Conservation (phyloP, 2,113 vertebrate genomes). For the Colossoma macropomum region DNA sequence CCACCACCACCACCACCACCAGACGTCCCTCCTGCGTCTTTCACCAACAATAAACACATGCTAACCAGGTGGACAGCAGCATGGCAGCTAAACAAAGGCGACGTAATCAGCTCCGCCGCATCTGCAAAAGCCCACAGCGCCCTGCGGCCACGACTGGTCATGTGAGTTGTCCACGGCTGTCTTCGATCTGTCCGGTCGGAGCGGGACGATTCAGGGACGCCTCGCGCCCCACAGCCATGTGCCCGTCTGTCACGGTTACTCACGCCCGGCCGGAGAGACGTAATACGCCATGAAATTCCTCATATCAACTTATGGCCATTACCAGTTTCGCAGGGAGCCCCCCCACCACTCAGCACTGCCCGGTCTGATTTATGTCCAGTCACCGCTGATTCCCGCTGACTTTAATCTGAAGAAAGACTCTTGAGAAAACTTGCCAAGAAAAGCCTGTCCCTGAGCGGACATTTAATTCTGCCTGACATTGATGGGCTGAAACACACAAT, state of each 20-base stretch:
- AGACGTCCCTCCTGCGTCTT: constrained; percentile 6
- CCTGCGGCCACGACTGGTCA: constrained; percentile 43
- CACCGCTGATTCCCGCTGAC: constrained; percentile 46
- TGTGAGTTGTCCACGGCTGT: constrained; percentile 8
- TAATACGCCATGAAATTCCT: constrained; percentile 44
- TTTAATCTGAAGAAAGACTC: constrained; percentile 61
- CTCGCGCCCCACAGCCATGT: constrained; percentile 37
- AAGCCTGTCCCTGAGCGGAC: constrained; percentile 18
- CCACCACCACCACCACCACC: neutral
- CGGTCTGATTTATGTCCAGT: constrained; percentile 47
- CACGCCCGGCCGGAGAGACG: constrained; percentile 37
- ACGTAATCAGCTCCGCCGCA: constrained; percentile 40
- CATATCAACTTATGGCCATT: constrained; percentile 51
- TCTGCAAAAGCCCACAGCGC: constrained; percentile 36
- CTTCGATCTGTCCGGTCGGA: constrained; percentile 51
- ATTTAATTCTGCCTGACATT: constrained; percentile 55
- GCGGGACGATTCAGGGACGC: constrained; percentile 41
- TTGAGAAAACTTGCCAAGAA: constrained; percentile 50
- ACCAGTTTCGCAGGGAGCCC: constrained; percentile 36
- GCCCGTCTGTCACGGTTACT: constrained; percentile 53
- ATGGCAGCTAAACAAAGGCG: constrained; percentile 35
- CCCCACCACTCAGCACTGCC: constrained; percentile 36
- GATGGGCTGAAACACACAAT: constrained; percentile 44
- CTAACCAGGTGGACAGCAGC: constrained; percentile 29
- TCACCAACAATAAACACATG: constrained; percentile 45